These are phyloP conservation scores for Gobionotothen gibberifrons DNA, from an alignment of 2,797 vertebrate species.

Conservation along the genomic window DNA sequence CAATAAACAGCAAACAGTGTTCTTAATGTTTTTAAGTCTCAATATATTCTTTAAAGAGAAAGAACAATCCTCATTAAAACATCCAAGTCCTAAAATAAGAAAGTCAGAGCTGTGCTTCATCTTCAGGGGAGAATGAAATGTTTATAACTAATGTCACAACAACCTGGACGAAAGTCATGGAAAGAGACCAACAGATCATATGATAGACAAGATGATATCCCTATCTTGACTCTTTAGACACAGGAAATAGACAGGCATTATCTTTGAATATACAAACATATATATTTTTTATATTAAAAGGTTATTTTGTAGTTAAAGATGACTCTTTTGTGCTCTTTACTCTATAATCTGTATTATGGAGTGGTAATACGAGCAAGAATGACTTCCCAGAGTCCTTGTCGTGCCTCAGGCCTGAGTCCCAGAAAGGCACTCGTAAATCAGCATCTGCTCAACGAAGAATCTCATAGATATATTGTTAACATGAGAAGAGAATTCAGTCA, in stretches of 20 bases:
- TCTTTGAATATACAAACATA: background rate
- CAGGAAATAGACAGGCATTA: background rate
- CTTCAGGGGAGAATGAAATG: background rate
- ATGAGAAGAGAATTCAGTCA: conserved; percentile 7
- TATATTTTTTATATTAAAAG: background rate
- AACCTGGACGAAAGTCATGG: too few species aligned
- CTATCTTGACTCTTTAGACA: too few species aligned
- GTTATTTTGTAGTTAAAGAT: background rate
- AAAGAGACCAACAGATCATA: background rate
- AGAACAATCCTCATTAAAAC: too few species aligned
- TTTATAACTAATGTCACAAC: background rate
- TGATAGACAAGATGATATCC: background rate
- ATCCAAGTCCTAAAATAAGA: too few species aligned
- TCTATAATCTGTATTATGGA: background rate
- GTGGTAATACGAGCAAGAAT: background rate
- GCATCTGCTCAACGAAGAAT: conserved; percentile 20
- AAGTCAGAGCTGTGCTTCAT: background rate
- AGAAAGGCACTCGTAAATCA: background rate
- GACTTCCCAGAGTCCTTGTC: background rate
- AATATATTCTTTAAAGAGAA: too few species aligned
- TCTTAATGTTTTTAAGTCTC: too few species aligned
- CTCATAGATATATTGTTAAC: background rate
- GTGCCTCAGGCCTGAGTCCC: conserved; percentile 22
- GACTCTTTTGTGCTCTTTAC: background rate
- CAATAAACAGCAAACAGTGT: background rate